Conservation (phyloP, 2,797 vertebrate genomes). For the Myotis myotis region DNA sequence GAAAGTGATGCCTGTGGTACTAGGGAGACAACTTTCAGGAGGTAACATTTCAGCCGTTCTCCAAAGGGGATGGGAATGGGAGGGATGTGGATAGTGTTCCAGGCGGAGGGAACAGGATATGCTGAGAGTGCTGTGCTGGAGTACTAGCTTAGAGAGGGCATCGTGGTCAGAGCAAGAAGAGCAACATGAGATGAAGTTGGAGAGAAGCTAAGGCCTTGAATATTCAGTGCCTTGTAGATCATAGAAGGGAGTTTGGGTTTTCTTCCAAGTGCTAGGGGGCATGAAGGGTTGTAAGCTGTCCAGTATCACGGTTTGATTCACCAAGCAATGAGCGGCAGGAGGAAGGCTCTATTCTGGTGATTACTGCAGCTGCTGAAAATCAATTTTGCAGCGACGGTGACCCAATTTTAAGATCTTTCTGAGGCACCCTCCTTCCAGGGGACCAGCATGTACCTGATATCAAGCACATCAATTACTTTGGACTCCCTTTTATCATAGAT, state of each 20-base stretch:
- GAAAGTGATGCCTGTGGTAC: neutral
- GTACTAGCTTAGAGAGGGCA: neutral
- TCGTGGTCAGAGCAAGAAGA: neutral
- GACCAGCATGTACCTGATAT: neutral
- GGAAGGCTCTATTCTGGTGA: neutral
- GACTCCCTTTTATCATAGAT: neutral
- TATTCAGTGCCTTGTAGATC: neutral
- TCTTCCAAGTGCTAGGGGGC: neutral
- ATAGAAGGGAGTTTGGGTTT: neutral
- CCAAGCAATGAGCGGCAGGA: neutral
- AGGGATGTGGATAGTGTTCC: neutral
- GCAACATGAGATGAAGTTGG: neutral
- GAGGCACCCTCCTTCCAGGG: neutral
- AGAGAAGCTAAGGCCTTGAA: neutral
- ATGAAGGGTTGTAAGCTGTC: neutral
- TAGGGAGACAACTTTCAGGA: neutral
- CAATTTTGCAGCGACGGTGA: neutral
- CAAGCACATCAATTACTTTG: neutral
- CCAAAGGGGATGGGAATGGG: neutral
- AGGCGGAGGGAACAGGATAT: neutral
- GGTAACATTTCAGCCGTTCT: neutral
- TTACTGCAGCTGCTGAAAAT: neutral
- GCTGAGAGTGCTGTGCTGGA: neutral
- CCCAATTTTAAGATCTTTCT: neutral
- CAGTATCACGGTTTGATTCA: neutral